A percentile compares a stretch with the other conserved stretches of the same genome.
Evolutionary conservation across 2,113 vertebrate species (phyloP).

Genomic region (Salvelinus alpinus): DNA sequence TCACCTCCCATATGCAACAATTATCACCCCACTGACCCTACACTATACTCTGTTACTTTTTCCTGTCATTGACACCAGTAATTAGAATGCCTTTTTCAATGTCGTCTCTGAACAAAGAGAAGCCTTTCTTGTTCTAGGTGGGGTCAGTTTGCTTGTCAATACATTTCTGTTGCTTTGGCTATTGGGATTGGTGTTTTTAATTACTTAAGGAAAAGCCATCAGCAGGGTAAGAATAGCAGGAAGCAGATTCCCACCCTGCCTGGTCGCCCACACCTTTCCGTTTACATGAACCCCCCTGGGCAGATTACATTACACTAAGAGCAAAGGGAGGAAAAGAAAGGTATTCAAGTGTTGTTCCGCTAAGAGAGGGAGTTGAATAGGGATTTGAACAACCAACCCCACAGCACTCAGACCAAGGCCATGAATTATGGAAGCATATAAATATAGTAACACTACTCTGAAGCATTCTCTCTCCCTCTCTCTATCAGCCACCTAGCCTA

Average conservation of each 20-base stretch:
- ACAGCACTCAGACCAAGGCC: constrained; percentile 3
- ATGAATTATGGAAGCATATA: constrained; percentile 3
- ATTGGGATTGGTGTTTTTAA: constrained; percentile 31
- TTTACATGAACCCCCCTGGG: constrained; percentile 61
- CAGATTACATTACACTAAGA: no score
- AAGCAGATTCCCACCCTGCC: constrained; percentile 61
- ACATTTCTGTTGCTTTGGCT: constrained; percentile 17
- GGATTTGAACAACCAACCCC: background rate
- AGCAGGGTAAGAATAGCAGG: constrained; percentile 66
- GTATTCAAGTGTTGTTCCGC: background rate
- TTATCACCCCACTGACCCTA: constrained; percentile 35
- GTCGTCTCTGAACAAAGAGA: constrained; percentile 36
- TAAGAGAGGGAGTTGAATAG: background rate
- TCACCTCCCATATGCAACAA: background rate
- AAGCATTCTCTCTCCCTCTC: constrained; percentile 1
- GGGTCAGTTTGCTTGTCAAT: background rate
- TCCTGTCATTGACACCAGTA: background rate
- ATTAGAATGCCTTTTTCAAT: no score
- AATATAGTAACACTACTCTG: constrained; percentile 14
- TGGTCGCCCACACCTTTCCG: constrained; percentile 64
- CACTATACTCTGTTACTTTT: background rate
- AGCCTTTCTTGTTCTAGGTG: constrained; percentile 13
- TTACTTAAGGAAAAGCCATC: constrained; percentile 60
- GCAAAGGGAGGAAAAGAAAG: background rate
- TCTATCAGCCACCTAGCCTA: no score